Evolutionary conservation across 2,113 vertebrate species (phyloP), one percentile per base, ranked within the genome.

Genomic region (Engystomops pustulosus): DNA sequence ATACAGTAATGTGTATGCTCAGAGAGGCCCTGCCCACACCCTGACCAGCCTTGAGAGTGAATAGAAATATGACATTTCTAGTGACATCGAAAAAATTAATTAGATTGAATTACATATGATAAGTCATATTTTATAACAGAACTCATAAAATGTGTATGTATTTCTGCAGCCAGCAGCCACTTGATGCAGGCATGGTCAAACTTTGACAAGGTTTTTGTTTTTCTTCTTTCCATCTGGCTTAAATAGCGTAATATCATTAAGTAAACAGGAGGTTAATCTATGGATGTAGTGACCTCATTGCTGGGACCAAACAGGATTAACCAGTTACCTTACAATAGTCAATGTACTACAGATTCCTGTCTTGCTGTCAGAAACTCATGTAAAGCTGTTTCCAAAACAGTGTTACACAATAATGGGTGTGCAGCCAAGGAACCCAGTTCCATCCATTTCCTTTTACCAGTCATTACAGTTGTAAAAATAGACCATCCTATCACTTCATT

Each of bases 371-470:
- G 36, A 74, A 55, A 58, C 25, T 20, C 69, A 60, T 69, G 25
- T 49, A 81, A 32, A 55, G 27, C 49, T 83, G 36, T 83, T 83
- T 58, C 68, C 69, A 60, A 74, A 83, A 74, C 80, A 80, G 68
- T 14, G 60, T 83, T 58, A 47, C 80, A 83, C 55, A 74, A 83
- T 83, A 23, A 49, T 47, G 69, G 80, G 69, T 74, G 69, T 74
- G 69, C 51, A 27, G 45, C 47, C 51, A n/a, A 77, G 78, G 68
- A 68, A 68, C 79, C 79, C 68, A 10, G 47, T 51, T 38, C n/a
- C 58, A 65, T 41, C 17, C 17, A 12, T 67, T 67, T 68, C 79
- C 44, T 68, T 51, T 77, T 58, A 79, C 34, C 15, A 79, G 15
- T 25, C 36, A 79, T 41, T 41, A 60, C 27, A 27, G 20, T 8